Percentiles rank a stretch among this genome's conserved stretches.
Conservation (phyloP, 2,888 invertebrate genomes). For the Noctua janthina region DNA sequence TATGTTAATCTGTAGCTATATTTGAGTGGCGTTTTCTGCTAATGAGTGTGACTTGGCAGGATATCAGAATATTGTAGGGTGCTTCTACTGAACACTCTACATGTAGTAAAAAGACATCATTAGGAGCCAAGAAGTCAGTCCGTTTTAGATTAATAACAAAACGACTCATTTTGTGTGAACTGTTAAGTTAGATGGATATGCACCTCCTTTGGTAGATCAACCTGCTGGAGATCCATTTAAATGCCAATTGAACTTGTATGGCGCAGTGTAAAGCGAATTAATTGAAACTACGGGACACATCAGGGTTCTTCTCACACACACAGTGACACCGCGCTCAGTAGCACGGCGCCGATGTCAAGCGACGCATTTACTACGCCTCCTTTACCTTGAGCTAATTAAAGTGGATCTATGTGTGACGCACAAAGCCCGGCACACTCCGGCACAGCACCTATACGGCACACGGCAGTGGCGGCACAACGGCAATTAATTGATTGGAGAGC, state of each 20-base stretch:
- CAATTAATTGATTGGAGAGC: constrained; percentile 64
- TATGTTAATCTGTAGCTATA: not conserved
- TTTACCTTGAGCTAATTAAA: constrained; percentile 57
- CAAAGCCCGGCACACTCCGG: constrained; percentile 29
- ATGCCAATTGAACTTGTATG: constrained; percentile 13
- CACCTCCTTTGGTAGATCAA: not conserved
- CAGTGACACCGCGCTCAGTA: not conserved
- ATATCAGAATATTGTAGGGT: not conserved
- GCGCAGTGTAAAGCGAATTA: constrained; percentile 8
- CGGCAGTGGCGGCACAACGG: constrained; percentile 28
- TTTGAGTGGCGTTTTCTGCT: not conserved
- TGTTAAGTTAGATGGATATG: not conserved
- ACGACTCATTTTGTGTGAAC: not conserved
- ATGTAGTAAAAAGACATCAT: not conserved
- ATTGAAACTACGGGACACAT: constrained; percentile 13
- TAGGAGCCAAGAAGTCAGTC: not conserved
- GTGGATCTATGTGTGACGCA: constrained; percentile 32
- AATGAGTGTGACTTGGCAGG: not conserved
- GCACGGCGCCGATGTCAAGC: constrained; percentile 8
- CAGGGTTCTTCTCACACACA: not conserved
- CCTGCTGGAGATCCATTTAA: not conserved
- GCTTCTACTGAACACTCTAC: not conserved
- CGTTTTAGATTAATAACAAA: not conserved
- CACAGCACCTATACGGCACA: constrained; percentile 30
- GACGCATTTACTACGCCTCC: constrained; percentile 42